A percentile compares a stretch with the other conserved stretches of the same genome.
phyloP scores from a whole-genome alignment of 2,113 vertebrate genomes.

The Amphiprion ocellaris region DNA sequence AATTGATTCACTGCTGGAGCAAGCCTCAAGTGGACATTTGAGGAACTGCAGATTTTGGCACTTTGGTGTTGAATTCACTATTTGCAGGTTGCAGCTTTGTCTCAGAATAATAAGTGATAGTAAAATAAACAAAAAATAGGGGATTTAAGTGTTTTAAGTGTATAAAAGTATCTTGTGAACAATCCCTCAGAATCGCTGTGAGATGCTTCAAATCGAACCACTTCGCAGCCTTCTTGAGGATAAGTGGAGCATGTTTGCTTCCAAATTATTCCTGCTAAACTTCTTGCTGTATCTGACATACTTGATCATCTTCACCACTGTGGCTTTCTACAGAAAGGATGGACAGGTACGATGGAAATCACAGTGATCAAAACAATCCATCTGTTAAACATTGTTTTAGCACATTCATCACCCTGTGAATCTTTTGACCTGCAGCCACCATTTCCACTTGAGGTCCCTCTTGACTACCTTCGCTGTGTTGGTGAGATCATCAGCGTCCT shows the following conservation, averaged over 20 bases:
- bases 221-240: constrained; percentile 88
- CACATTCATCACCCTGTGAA: background rate
- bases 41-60: too few species aligned
- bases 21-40: too few species aligned
- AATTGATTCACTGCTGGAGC: too few species aligned
- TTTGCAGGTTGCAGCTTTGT: too few species aligned
- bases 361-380: background rate
- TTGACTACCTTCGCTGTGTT: constrained; percentile 81
- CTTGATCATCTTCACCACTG: constrained; percentile 85
- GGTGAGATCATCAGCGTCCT: constrained; percentile 87
- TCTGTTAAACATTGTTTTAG: background rate
- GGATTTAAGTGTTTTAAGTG: background rate
- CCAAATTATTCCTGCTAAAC: constrained; percentile 87
- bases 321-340: constrained; percentile 84
- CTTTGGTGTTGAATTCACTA: too few species aligned
- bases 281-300: constrained; percentile 86
- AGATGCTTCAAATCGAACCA: constrained; percentile 90
- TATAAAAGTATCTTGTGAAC: background rate
- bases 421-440: constrained; percentile 81
- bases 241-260: constrained; percentile 87
- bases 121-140: too few species aligned
- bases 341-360: constrained; percentile 76
- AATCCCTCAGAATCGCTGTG: constrained; percentile 84
- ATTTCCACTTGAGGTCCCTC: constrained; percentile 75
- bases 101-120: too few species aligned